Base-by-base conservation (phyloP, 1,140 invertebrate genomes). In the Melanaphis sacchari region DNA sequence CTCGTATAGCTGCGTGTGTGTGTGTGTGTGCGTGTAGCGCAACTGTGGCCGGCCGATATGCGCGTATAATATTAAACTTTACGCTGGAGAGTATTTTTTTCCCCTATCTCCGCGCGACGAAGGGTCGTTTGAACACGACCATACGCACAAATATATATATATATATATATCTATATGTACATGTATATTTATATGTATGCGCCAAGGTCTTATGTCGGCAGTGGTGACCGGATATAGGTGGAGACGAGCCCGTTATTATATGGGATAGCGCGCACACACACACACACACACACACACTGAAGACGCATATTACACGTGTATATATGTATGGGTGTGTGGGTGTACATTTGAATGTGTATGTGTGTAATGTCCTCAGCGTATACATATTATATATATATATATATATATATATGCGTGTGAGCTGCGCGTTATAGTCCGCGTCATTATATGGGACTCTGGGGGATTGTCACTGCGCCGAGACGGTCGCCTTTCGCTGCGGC, bases 11-110 rank as follows among this genome's bases (percentile, higher is more conserved):
- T 18, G n/a, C 18, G 59, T 15, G 38, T 41, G 24, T 41, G 15
- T 36, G n/a, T 40, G 81, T 40, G 81, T 40, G 81, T 1, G 41
- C 2, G 26, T 85, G 21, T 41, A 41, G 38, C 22, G 84, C 90
- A 91, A 91, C 90, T 91, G 54, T 76, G 90, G 90, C 90, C 40
- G 59, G 90, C 90, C 90, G 89, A 52, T 59, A 91, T 66, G 66
- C 38, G 90, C 90, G 90, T 87, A 88, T 88, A 66, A 76, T 76
- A 76, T 91, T 41, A 82, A 82, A 92, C 43, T 92, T 92, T 76
- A 66, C 52, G 66, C 31, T 21, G 22, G 52, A 66, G 38, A 46
- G 46, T 43, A 26, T 59, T n/a, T 81, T 66, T 91, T 81, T 76
- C 59, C 41, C 24, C 59, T 76, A 41, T 81, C 22, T 81, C n/a